These are phyloP conservation scores for Papilio aristodemus DNA, from an alignment of 1,140 invertebrate species.

Conservation along the genomic window DNA sequence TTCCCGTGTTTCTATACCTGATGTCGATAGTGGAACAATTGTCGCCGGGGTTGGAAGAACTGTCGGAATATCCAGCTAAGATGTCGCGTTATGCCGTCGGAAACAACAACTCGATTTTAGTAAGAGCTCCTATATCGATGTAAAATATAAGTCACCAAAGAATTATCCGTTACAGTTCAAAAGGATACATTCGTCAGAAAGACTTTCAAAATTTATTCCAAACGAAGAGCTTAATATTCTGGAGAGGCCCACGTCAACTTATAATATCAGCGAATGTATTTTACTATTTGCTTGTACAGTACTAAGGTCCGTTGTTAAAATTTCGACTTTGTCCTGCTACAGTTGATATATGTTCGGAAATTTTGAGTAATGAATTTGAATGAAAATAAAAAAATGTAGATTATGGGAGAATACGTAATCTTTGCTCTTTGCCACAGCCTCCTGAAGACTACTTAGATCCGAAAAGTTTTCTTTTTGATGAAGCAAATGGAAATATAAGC, in stretches of 20 bases:
- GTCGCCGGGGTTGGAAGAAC: conserved; percentile 37
- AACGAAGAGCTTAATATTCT: too few species aligned
- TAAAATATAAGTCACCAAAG: background rate
- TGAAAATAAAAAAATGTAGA: too few species aligned
- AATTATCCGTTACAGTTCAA: background rate
- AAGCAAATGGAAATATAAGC: too few species aligned
- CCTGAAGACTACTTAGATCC: conserved; percentile 7
- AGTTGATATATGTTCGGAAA: too few species aligned
- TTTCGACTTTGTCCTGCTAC: too few species aligned
- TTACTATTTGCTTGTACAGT: too few species aligned
- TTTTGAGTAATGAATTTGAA: too few species aligned
- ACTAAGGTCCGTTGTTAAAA: too few species aligned
- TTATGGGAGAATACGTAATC: too few species aligned
- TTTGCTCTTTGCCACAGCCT: background rate
- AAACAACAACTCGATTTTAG: background rate
- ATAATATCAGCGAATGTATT: background rate
- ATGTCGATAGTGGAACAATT: conserved; percentile 44
- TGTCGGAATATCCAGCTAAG: conserved; percentile 33
- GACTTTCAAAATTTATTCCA: background rate
- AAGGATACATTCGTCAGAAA: background rate
- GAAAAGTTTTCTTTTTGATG: background rate
- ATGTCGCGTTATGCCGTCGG: background rate
- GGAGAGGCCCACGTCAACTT: background rate
- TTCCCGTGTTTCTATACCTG: conserved; percentile 43
- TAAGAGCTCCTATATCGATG: background rate